Percentiles rank a stretch among this genome's conserved stretches.
phyloP scores from a whole-genome alignment of 1,140 invertebrate species.

The Dryas iulia region DNA sequence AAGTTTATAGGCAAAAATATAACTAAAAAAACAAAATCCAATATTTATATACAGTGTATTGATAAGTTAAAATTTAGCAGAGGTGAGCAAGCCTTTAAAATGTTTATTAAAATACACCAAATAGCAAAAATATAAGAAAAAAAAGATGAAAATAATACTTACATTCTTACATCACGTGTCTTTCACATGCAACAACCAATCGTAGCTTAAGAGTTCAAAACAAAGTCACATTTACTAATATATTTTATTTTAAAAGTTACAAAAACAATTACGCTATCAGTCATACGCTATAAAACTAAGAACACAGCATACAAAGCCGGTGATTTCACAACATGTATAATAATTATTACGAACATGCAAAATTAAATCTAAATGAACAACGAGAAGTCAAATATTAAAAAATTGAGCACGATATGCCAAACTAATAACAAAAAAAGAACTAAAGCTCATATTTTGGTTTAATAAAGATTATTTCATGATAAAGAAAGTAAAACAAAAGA shows the following conservation, averaged over 20 bases:
- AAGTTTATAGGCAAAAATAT: no score
- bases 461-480: constrained; percentile 1
- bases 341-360: constrained; percentile 16
- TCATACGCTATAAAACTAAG: constrained; percentile 67
- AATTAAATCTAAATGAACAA: constrained; percentile 13
- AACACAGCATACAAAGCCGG: constrained; percentile 46
- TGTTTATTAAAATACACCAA: constrained; percentile 17
- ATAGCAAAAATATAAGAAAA: constrained; percentile 5
- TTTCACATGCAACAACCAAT: constrained; percentile 38
- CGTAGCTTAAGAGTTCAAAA: constrained; percentile 19
- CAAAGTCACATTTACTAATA: constrained; percentile 20
- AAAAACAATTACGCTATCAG: constrained; percentile 67
- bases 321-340: constrained; percentile 28
- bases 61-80: constrained; percentile 6
- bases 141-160: constrained; percentile 54
- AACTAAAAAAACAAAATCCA: no score
- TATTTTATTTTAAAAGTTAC: constrained; percentile 58
- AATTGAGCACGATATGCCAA: neutral
- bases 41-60: neutral
- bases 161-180: constrained; percentile 35
- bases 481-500: neutral
- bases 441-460: constrained; percentile 26
- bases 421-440: neutral
- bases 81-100: constrained; percentile 21
- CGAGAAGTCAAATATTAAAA: neutral